Evolutionary conservation across 2,113 vertebrate genomes (phyloP).

Genomic region (Saccopteryx leptura): DNA sequence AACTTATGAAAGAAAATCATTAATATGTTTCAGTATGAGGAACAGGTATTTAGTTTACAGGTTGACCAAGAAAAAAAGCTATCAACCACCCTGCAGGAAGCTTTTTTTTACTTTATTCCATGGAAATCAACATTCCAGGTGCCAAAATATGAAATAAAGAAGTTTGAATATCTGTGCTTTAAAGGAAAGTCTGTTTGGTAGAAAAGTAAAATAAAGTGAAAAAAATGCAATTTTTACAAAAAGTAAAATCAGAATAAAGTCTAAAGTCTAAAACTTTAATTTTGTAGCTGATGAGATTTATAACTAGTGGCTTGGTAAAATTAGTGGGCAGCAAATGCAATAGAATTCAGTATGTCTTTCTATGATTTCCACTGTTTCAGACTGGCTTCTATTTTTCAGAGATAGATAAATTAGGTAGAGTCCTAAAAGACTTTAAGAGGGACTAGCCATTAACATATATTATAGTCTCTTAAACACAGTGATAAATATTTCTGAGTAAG

Average conservation of each 20-base stretch:
- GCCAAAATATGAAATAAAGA: neutral
- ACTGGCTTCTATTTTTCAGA: neutral
- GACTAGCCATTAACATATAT: neutral
- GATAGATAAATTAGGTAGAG: neutral
- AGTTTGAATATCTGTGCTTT: neutral
- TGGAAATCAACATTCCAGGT: neutral
- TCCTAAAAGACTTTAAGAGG: neutral
- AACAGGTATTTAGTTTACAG: neutral
- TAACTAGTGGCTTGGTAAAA: neutral
- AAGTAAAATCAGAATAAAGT: neutral
- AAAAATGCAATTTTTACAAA: neutral
- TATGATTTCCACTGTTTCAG: neutral
- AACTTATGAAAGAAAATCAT: slow-evolving; percentile 5
- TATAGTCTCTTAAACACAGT: neutral
- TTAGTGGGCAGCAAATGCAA: neutral
- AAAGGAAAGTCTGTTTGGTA: neutral
- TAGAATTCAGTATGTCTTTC: neutral
- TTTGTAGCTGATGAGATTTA: neutral
- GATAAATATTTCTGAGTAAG: neutral
- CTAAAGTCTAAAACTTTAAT: neutral
- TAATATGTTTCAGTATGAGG: neutral
- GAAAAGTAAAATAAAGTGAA: neutral
- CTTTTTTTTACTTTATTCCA: neutral
- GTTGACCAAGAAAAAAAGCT: neutral
- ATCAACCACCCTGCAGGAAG: neutral